Conservation (phyloP, 2,888 invertebrate genomes). For the Gortyna flavago region DNA sequence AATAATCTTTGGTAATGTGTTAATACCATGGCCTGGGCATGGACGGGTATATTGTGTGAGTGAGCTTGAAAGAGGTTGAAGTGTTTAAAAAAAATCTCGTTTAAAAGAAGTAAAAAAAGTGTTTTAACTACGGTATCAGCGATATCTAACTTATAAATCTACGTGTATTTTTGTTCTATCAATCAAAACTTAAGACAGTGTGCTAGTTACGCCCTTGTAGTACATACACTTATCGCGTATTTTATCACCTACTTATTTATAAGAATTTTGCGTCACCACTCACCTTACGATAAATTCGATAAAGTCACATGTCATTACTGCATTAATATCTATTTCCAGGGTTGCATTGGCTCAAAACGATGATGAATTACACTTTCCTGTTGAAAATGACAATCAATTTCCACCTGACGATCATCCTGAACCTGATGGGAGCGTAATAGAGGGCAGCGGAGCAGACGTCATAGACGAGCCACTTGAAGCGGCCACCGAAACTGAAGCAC, state of each 20-base stretch:
- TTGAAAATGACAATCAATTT: conserved; percentile 84
- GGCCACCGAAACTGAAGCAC: conserved; percentile 60
- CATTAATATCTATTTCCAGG: conserved; percentile 69
- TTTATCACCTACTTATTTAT: conserved; percentile 82
- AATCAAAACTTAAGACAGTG: conserved; percentile 65
- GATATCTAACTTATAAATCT: conserved; percentile 33
- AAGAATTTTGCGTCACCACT: conserved; percentile 83
- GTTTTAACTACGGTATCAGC: conserved; percentile 5
- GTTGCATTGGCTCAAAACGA: conserved; percentile 76
- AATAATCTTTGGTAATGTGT: not conserved
- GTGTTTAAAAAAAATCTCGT: not conserved
- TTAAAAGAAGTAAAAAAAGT: not conserved
- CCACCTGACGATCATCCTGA: conserved; percentile 81
- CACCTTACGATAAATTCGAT: conserved; percentile 78
- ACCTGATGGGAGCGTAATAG: conserved; percentile 70
- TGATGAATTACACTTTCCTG: conserved; percentile 81
- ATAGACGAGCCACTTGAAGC: conserved; percentile 74
- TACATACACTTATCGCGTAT: conserved; percentile 79
- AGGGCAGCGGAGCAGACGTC: conserved; percentile 79
- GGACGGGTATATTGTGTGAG: not conserved
- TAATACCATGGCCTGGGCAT: not conserved
- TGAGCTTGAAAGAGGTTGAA: conserved; percentile 1
- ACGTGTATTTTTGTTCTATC: conserved; percentile 59
- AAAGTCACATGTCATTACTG: conserved; percentile 78
- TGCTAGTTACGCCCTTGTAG: conserved; percentile 80